A percentile compares a stretch with the other conserved stretches of the same genome.
phyloP scores from a whole-genome alignment of 1,140 invertebrate species.

The Caenorhabditis latens region DNA sequence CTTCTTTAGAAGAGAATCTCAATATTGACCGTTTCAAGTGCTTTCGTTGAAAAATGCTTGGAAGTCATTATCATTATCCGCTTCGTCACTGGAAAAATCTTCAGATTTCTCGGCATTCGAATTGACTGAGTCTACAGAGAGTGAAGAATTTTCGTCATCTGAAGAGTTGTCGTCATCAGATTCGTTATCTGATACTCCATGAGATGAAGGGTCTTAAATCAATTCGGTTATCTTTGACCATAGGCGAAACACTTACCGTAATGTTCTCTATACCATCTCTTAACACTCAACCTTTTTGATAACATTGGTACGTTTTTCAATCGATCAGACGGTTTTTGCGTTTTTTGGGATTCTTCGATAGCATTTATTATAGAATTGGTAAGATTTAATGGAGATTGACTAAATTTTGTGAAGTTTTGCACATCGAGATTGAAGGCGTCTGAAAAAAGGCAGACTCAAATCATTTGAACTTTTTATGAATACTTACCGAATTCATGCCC shows the following conservation, averaged over 20 bases:
- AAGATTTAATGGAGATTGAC: neutral
- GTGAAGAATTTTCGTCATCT: slow-evolving; percentile 22
- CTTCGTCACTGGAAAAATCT: neutral
- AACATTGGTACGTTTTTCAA: slow-evolving; percentile 7
- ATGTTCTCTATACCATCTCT: slow-evolving; percentile 11
- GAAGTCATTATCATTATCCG: slow-evolving; percentile 12
- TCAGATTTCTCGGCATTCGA: neutral
- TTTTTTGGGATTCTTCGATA: neutral
- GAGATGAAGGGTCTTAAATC: slow-evolving; percentile 6
- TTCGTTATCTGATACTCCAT: neutral
- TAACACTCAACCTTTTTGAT: slow-evolving; percentile 10
- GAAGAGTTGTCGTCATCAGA: slow-evolving; percentile 14
- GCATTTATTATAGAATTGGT: neutral
- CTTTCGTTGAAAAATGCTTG: neutral
- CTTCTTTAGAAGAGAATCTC: too few relatives aligned
- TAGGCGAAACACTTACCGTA: neutral
- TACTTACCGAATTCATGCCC: neutral
- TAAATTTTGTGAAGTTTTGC: neutral
- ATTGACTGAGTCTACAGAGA: neutral
- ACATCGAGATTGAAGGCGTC: neutral
- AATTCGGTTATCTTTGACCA: too few relatives aligned
- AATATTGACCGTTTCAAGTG: too few relatives aligned
- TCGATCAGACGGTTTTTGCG: neutral
- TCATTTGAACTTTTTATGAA: neutral
- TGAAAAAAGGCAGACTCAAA: neutral